Evolutionary conservation across 2,113 vertebrate species (phyloP), one percentile per base, ranked within the genome.

Genomic region (Tursiops truncatus): DNA sequence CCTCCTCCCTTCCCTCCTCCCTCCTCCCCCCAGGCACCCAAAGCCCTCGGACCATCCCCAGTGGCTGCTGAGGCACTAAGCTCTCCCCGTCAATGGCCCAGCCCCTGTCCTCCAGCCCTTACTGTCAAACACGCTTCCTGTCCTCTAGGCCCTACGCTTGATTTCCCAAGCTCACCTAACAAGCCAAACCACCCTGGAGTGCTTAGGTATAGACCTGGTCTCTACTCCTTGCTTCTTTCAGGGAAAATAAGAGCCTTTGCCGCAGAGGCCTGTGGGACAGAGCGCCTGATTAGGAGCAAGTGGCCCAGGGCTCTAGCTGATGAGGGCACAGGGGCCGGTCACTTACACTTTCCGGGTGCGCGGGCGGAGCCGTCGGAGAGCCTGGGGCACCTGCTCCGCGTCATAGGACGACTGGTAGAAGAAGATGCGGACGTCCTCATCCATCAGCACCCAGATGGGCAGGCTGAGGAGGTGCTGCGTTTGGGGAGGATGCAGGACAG

Each of bases 361-460:
- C 0, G 99, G 99, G 50, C 99, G 99, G 80, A 99, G 99, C 26
- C 99, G 98, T 31, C 99, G 98, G 56, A 99, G 99, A 0, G 99
- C 99, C 87, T 98, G 98, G 0, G 99, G 99, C 79, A 99, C 98
- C 85, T 99, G 99, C 97, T 99, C 98, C 0, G 99, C 94, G 91
- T 99, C 99, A 18, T 98, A 98, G 15, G 98, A 80, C 0, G 99
- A 99, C 98, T 99, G 99, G 97, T 99, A 99, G 98, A 99, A 99
- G 98, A 99, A 99, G 97, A 99, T 99, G 14, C 99, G 98, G 77
- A 99, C 98, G 3, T 98, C 96, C 56, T 99, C 99, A 23, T 99
- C 99, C 96, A 99, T 98, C 92, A 99, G 97, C 77, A 99, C 98
- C 99, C 99, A 99, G 63, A 98, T 98, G 0, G 99, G 99, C 86